phyloP scores from a whole-genome alignment of 1,140 invertebrate species.

The honey bee (Apis mellifera) region Amel_HAv3.1 CM009932.2:10032001-10032500 shows the following conservation, averaged over 20 bases:
- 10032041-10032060: slow-evolving; percentile 26
- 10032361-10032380: slow-evolving; percentile 21
- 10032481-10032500: slow-evolving; percentile 61
- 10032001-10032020: slow-evolving; percentile 27
- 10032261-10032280: slow-evolving; percentile 65
- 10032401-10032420: slow-evolving; percentile 38
- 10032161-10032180: slow-evolving; percentile 58
- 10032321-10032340: slow-evolving; percentile 49
- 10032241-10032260: slow-evolving; percentile 55
- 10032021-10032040: slow-evolving; percentile 28
- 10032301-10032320: slow-evolving; percentile 42
- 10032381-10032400: slow-evolving; percentile 50
- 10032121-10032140: slow-evolving; percentile 44
- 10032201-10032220: slow-evolving; percentile 70
- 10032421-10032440: slow-evolving; percentile 34
- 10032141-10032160: slow-evolving; percentile 49
- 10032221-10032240: slow-evolving; percentile 65
- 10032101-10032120: slow-evolving; percentile 16
- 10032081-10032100: not conserved
- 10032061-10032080: not conserved
- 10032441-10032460: slow-evolving; percentile 38
- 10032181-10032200: slow-evolving; percentile 68
- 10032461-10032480: slow-evolving; percentile 51
- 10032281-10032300: slow-evolving; percentile 68
- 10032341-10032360: slow-evolving; percentile 35